Evolutionary conservation across 2,797 vertebrate genomes (phyloP), one percentile per base, ranked within the genome.

Genomic region (Octomys mimax): DNA sequence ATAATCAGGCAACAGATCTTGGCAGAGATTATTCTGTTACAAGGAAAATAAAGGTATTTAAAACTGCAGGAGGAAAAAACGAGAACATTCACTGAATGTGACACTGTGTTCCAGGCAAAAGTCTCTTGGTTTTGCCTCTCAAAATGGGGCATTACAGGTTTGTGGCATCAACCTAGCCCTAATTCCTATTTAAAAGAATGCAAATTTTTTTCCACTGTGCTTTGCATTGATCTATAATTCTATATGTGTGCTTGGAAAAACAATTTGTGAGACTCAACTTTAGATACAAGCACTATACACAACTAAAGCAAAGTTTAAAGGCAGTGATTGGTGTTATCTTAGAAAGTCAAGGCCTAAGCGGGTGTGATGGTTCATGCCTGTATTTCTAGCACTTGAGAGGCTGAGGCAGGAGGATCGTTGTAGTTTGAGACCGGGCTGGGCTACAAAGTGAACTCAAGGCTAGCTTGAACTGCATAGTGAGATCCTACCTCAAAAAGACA

Each of bases 251-350:
- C 59, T 90, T 75, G 68, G 73, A 75, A 90, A 97, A 95, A 93
- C 87, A 93, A 82, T 77, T 66, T 71, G 36, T 88, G 82, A 95
- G 83, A 92, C 54, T 82, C 88, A 71, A 77, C 49, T 91, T 87
- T 49, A 87, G 81, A 64, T 36, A 81, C 42, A 89, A 46, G 71
- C 89, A n/a, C n/a, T 49, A 8, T 93, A 68, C 2, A 31, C 6
- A 96, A 36, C 64, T 73, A 87, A 89, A 92, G 22, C 6, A 52
- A 83, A 91, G 31, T 36, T 83, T 57, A 24, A 19, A 61, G 95
- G 26, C 36, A 68, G 11, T 57, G 54, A 64, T n/a, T 82, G 49
- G 8, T 31, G 61, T 49, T 49, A 18, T 83, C 68, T 85, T 92
- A 84, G 79, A 94, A 92, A 95, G 70, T 14, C 3, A 70, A 83